Percentiles rank a stretch among this genome's conserved stretches.
Conservation (phyloP, 2,888 invertebrate genomes). For the Mactromeris polynyma region DNA sequence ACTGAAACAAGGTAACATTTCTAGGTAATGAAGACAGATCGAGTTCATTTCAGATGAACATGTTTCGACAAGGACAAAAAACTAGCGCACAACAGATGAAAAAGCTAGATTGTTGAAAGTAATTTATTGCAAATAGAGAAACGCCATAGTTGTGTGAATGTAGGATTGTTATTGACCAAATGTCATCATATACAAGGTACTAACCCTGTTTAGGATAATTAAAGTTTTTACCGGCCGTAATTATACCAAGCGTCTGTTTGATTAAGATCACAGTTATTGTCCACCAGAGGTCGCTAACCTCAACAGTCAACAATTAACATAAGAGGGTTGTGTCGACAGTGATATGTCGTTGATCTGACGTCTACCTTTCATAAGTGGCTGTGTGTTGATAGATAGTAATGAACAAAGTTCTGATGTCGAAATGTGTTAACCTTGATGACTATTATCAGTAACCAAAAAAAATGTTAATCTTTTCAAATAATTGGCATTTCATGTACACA, state of each 20-base stretch:
- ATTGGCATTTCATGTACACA: no score
- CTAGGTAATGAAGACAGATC: constrained; percentile 24
- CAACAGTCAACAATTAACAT: not conserved
- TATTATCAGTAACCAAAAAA: no score
- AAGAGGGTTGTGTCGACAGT: not conserved
- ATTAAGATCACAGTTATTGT: constrained; percentile 29
- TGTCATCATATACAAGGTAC: not conserved
- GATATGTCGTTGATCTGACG: no score
- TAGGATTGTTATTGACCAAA: not conserved
- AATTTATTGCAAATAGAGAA: no score
- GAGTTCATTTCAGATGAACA: not conserved
- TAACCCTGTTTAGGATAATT: not conserved
- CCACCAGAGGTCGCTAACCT: constrained; percentile 22
- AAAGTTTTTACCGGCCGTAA: constrained; percentile 23
- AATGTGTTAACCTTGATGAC: no score
- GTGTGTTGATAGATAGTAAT: no score
- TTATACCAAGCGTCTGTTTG: constrained; percentile 24
- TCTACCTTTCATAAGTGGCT: no score
- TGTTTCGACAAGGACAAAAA: not conserved
- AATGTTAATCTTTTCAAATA: no score
- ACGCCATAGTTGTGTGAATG: not conserved
- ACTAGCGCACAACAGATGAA: no score
- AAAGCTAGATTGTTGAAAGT: no score
- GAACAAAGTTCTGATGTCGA: no score
- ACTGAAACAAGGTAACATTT: not conserved